Base-by-base conservation (phyloP, 2,888 invertebrate genomes). In the Anorthoa munda region DNA sequence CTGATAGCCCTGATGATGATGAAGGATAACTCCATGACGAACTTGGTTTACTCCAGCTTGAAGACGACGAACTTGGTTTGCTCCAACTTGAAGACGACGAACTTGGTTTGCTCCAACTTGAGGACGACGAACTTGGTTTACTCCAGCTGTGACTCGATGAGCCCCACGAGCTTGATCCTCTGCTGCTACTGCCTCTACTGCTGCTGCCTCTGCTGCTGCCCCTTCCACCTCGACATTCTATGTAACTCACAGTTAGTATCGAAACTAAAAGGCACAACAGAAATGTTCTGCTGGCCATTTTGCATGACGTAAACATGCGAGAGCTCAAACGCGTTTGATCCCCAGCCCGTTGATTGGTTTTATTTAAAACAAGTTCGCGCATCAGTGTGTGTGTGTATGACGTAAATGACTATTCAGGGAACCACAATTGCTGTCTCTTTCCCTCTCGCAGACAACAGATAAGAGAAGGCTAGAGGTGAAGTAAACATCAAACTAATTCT, bases 241-340 rank as follows among this genome's bases (percentile, higher is more conserved):
- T 87, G 65, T 89, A 86, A 81, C 89, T 88, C 51, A 90, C 84
- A 66, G 89, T 86, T 53, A 91, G 72, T 87, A 90, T 89, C 75
- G 89, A 84, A 76, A 94, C 80, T 71, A 94, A 88, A 21, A 95
- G 90, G 87, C 93, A 92, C 90, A 94, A 91, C 90, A 94, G 86
- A 84, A 91, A 66, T 84, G 77, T 86, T 86, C 90, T 94, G 90
- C 89, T 93, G 89, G 90, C 93, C 95, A 95, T 95, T 77, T 85
- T 90, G 72, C 63, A 73, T 79, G 70, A 82, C 87, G 85, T 83
- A 79, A 61, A 58, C 83, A 81, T 82, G 81, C 86, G 77, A 74
- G 81, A 76, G 76, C 86, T 81, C 82, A 77, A 50, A 86, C 88
- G 82, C 82, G 88, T 86, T 87, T 87, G 81, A 84, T 75, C 60